Evolutionary conservation across 2,113 vertebrate species (phyloP), one percentile per base, ranked within the genome.

Genomic region (Fregetta grallaria): DNA sequence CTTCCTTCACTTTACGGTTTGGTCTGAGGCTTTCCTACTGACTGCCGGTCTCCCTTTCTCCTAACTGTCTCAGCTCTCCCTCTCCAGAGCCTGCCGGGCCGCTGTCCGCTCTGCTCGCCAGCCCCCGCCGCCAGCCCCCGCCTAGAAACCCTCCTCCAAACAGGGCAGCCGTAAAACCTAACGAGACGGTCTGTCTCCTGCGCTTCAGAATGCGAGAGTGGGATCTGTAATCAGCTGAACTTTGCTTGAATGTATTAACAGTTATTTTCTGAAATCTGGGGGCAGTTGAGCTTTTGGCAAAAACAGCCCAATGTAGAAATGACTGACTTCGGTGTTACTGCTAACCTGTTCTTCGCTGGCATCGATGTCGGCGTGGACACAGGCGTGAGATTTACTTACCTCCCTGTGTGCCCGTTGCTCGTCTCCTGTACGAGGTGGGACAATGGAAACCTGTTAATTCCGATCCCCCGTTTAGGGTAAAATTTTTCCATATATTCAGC

Each of bases 11-110:
- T 70, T 68, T 82, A 95, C 0, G 27, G 94, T 93, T 91, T 72
- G 81, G 66, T 88, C 90, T 96, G 95, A 96, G 86, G 95, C 80
- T 92, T 96, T 88, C 82, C 68, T 97, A 73, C 95, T 96, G 93
- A 88, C 88, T 86, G 81, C 86, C 44, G 4, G 42, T 77, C 78
- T 97, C 89, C 88, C 91, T 96, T 63, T 79, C 88, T 93, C 94
- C 85, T 92, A 84, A 86, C 96, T 96, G 52, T 97, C 95, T 93
- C 32, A 30, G 91, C 94, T 96, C 61, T 94, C 84, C 56, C 80
- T 89, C 77, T 94, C 47, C 80, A 45, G 66, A 90, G 77, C 84
- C 81, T 85, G 84, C 84, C 18, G 6, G 80, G 92, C 88, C 84
- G 88, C 87, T 88, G 32, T 85, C 88, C 0, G 36, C 96, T 93